A percentile compares a stretch with the other conserved stretches of the same genome.
Conservation (phyloP, 2,113 vertebrate species). For the Paradisaea rubra region DNA sequence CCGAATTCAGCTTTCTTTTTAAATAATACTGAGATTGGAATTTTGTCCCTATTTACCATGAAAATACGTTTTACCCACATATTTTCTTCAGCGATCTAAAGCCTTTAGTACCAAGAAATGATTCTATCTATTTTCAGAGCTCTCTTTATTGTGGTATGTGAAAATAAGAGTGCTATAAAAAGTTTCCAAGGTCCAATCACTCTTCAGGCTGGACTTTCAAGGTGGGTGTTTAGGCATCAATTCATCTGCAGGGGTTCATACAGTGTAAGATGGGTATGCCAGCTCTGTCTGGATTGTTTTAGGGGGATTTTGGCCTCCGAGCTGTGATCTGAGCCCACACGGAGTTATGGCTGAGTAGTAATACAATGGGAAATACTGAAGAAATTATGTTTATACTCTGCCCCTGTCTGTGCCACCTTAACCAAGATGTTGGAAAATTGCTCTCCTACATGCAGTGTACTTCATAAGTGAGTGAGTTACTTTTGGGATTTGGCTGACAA, state of each 20-base stretch:
- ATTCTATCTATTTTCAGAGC: neutral
- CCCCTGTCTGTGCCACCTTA: neutral
- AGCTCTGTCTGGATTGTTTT: neutral
- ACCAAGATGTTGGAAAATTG: neutral
- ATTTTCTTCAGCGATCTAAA: neutral
- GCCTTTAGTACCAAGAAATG: neutral
- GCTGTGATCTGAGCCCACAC: neutral
- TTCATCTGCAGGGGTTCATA: neutral
- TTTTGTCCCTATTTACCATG: neutral
- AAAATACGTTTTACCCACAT: neutral
- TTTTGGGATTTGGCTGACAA: neutral
- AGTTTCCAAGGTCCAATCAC: neutral
- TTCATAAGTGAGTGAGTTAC: neutral
- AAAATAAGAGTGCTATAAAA: neutral
- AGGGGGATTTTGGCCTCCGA: neutral
- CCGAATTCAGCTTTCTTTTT: neutral
- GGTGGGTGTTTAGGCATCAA: neutral
- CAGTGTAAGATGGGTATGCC: neutral
- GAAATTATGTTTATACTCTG: neutral
- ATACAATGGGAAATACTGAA: neutral
- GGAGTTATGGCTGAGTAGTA: neutral
- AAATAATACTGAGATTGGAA: neutral
- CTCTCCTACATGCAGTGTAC: neutral
- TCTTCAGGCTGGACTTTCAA: neutral
- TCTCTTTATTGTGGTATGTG: neutral